Evolutionary conservation across 1,140 invertebrate species (phyloP), one percentile per base, ranked within the genome.

Genomic region (Scaptomyza montana): DNA sequence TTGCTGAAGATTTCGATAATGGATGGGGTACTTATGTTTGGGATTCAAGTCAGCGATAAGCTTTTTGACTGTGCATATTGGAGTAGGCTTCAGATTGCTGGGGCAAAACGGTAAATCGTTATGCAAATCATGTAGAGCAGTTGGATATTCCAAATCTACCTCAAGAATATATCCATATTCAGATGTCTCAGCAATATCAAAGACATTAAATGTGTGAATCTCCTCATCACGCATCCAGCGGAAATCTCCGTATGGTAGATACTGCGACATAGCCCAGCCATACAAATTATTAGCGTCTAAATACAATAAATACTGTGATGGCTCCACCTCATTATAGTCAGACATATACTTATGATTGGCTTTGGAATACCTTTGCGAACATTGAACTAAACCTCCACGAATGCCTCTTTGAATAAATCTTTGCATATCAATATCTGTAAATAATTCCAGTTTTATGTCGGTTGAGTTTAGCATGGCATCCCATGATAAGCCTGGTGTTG

Each of bases 271-370:
- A 5, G 51, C 51, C 51, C 16, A 16, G 1, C 16, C 16, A 16
- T 16, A 16, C 16, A 16, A 16, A 16, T 16, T 16, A 16, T 16
- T 16, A 16, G 16, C 16, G 16, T 16, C 16, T 16, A 1, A 16
- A 16, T 16, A 16, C 16, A 16, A 16, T 19, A 94, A 41, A 80
- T 86, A 93, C 3, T 77, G 80, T 30, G 47, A 57, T 16, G 55
- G 53, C 69, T 92, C 59, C 36, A 63, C 75, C 9, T 64, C 7
- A 92, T 94, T 75, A 89, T 90, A 94, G 73, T 92, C 63, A n/a
- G 47, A 7, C 72, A 93, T 82, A 78, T 92, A 93, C 46, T 75
- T 72, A 78, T 93, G 93, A 76, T 93, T 94, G 93, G 93, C 92
- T 67, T 78, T 82, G 3, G 86, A 85, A 84, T 92, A 78, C 16